Evolutionary conservation across 2,113 vertebrate genomes (phyloP).

Genomic region (Clarias macrocephalus): DNA sequence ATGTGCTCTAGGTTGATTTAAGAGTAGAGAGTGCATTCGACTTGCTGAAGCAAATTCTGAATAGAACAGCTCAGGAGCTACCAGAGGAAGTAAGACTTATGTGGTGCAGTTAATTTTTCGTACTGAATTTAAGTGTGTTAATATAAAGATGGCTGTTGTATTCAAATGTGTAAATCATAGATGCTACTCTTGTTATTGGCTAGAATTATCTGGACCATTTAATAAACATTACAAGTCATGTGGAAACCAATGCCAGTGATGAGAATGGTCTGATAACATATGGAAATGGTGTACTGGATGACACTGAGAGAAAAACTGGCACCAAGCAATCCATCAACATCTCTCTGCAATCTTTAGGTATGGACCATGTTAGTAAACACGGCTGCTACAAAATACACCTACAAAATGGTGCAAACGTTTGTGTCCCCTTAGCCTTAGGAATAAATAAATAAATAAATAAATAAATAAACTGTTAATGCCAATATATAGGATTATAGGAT

Average conservation of each 20-base stretch:
- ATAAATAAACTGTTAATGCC: too few species aligned
- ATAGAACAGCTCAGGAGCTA: too few species aligned
- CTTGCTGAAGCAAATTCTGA: not conserved
- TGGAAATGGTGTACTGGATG: not conserved
- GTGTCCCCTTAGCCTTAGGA: too few species aligned
- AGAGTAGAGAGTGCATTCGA: not conserved
- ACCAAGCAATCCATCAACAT: too few species aligned
- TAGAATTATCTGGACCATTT: not conserved
- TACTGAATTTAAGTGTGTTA: not conserved
- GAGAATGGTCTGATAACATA: not conserved
- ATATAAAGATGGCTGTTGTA: not conserved
- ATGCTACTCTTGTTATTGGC: not conserved
- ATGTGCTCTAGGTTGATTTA: not conserved
- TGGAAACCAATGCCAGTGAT: not conserved
- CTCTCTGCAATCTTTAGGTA: conserved; percentile 1
- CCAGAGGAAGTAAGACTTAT: not conserved
- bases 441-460: too few species aligned
- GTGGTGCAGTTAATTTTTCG: not conserved
- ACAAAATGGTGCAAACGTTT: too few species aligned
- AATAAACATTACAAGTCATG: not conserved
- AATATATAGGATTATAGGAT: too few species aligned
- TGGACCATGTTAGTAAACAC: not conserved
- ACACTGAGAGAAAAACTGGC: too few species aligned
- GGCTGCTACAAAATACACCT: not conserved
- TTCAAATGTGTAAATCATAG: not conserved